Conservation (phyloP, 2,113 vertebrate genomes). For the Oxyruncus cristatus region DNA sequence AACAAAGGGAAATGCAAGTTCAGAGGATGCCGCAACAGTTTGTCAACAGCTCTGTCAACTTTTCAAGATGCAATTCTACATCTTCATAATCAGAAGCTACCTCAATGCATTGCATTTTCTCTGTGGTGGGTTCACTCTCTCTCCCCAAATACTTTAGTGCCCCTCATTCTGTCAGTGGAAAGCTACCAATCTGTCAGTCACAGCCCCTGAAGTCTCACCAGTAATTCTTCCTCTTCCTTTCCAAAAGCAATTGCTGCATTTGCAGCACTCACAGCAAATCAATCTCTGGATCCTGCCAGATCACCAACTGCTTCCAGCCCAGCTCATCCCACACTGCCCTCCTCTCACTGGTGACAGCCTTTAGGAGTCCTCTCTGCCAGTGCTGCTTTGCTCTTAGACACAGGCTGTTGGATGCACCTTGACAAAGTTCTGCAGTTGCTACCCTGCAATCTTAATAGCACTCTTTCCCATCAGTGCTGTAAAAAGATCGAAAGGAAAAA, state of each 20-base stretch:
- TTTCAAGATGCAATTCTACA: conserved; percentile 42
- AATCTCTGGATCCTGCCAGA: not conserved
- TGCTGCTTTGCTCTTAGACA: not conserved
- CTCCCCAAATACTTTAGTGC: conserved; percentile 29
- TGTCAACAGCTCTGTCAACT: conserved; percentile 25
- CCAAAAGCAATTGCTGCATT: conserved; percentile 35
- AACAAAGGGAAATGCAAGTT: not conserved
- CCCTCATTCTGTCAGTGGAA: conserved; percentile 54
- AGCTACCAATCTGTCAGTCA: conserved; percentile 57
- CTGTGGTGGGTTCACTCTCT: conserved; percentile 25
- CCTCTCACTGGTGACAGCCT: not conserved
- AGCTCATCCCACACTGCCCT: not conserved
- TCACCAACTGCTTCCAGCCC: not conserved
- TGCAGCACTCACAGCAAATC: not conserved
- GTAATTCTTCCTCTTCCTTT: conserved; percentile 30
- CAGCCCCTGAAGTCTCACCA: conserved; percentile 30
- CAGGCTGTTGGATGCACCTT: not conserved
- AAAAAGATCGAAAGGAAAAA: not conserved
- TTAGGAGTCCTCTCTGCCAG: not conserved
- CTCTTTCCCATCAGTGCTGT: not conserved
- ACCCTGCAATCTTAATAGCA: not conserved
- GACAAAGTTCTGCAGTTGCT: not conserved
- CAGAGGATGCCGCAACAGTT: conserved; percentile 26
- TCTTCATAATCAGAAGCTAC: conserved; percentile 32
- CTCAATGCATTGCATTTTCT: conserved; percentile 21